Conservation (phyloP, 2,113 vertebrate genomes). For the Serinus canaria region DNA sequence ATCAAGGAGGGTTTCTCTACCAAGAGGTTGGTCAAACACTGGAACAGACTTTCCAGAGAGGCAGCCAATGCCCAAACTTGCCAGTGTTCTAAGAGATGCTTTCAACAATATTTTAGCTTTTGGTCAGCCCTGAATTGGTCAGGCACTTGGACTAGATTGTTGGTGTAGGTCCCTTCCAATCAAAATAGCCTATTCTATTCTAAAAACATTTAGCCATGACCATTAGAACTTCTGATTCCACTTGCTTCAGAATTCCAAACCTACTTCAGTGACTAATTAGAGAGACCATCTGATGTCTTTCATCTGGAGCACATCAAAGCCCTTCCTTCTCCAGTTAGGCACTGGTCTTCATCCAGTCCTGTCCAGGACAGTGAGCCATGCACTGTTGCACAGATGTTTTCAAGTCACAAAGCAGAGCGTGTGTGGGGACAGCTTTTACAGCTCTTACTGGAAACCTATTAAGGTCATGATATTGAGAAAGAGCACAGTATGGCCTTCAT, state of each 20-base stretch:
- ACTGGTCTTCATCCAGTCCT: background rate
- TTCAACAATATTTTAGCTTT: background rate
- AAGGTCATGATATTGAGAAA: conserved; percentile 58
- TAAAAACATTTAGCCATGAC: background rate
- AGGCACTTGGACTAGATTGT: background rate
- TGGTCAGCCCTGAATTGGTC: background rate
- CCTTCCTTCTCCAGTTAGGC: conserved; percentile 8
- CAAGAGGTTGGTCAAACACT: background rate
- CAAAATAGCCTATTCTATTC: background rate
- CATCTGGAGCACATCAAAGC: conserved; percentile 34
- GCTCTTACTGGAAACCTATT: conserved; percentile 62
- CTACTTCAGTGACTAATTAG: background rate
- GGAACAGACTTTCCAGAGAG: background rate
- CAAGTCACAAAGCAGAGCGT: background rate
- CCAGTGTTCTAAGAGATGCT: background rate
- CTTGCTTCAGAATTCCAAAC: background rate
- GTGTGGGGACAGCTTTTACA: background rate
- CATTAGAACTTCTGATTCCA: background rate
- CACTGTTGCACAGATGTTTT: conserved; percentile 36
- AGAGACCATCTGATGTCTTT: background rate
- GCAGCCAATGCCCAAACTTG: background rate
- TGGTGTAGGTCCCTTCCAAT: background rate
- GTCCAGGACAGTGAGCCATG: background rate
- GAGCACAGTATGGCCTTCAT: conserved; percentile 55
- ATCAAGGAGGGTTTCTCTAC: background rate